phyloP scores from a whole-genome alignment of 2,888 invertebrate species.

The Stenotaenia linearis region DNA sequence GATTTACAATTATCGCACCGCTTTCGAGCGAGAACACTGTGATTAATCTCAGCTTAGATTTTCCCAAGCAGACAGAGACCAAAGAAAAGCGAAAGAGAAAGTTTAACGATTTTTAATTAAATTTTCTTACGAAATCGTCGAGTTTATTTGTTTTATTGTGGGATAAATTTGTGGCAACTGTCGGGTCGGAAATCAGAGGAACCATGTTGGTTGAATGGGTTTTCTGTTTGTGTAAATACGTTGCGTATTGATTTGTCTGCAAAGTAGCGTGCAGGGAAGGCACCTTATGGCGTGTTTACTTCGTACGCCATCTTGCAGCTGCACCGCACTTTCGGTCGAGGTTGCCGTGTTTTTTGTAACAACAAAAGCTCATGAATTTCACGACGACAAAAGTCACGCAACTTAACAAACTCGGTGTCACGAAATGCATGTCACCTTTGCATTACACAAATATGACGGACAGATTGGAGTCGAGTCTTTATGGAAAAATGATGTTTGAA shows the following conservation, averaged over 20 bases:
- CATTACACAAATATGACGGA: neutral
- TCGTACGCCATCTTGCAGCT: constrained; percentile 3
- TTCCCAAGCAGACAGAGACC: too few relatives aligned
- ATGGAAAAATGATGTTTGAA: too few relatives aligned
- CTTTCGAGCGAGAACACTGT: neutral
- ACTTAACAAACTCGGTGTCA: neutral
- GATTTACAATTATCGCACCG: neutral
- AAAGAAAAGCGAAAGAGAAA: too few relatives aligned
- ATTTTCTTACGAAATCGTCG: neutral
- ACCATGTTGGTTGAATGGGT: neutral
- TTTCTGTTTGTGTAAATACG: neutral
- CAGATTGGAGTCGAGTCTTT: neutral
- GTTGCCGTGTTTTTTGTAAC: neutral
- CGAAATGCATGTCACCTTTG: neutral
- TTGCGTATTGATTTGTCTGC: neutral
- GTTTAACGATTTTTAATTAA: too few relatives aligned
- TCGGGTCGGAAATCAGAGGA: neutral
- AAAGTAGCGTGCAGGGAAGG: neutral
- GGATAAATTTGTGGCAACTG: neutral
- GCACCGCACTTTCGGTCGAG: neutral
- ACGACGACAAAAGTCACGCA: neutral
- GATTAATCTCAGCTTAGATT: neutral
- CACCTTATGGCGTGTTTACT: constrained; percentile 8
- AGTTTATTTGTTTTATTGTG: neutral
- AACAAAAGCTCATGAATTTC: constrained; percentile 6